Percentiles rank a stretch among this genome's conserved stretches.
phyloP scores from a whole-genome alignment of 2,113 vertebrate genomes.

The Puntigrus tetrazona region DNA sequence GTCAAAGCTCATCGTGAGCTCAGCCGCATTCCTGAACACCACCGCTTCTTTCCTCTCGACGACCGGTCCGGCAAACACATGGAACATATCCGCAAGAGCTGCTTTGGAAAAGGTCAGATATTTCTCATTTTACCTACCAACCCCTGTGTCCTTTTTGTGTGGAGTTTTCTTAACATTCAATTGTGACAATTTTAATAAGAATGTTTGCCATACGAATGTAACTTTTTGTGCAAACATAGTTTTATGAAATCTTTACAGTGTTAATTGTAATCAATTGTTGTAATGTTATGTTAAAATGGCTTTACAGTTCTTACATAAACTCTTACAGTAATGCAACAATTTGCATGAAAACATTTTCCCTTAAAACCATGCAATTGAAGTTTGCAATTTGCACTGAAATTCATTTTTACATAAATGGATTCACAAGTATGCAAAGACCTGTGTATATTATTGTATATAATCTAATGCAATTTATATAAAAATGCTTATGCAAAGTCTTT shows the following conservation, averaged over 20 bases:
- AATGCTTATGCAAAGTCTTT: not conserved
- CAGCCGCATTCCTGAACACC: conserved; percentile 77
- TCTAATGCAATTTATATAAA: not conserved
- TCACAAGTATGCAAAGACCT: not conserved
- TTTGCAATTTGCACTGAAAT: not conserved
- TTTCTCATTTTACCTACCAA: not conserved
- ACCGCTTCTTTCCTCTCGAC: conserved; percentile 82
- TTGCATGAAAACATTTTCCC: not conserved
- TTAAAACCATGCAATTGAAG: not conserved
- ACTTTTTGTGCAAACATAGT: not conserved
- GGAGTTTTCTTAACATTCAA: not conserved
- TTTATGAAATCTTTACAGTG: not conserved
- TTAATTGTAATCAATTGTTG: not conserved
- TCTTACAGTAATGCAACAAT: not conserved
- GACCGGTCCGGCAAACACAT: conserved; percentile 83
- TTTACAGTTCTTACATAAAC: not conserved
- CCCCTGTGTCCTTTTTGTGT: not conserved
- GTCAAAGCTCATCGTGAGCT: conserved; percentile 85
- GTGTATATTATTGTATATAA: not conserved
- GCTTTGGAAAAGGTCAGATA: conserved; percentile 85
- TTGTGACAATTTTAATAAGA: not conserved
- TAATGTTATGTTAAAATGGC: not conserved
- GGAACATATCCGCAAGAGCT: conserved; percentile 87
- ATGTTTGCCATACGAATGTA: not conserved
- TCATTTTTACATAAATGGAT: not conserved